A percentile compares a stretch with the other conserved stretches of the same genome.
Conservation (phyloP, 2,113 vertebrate species). For the Clinocottus analis region DNA sequence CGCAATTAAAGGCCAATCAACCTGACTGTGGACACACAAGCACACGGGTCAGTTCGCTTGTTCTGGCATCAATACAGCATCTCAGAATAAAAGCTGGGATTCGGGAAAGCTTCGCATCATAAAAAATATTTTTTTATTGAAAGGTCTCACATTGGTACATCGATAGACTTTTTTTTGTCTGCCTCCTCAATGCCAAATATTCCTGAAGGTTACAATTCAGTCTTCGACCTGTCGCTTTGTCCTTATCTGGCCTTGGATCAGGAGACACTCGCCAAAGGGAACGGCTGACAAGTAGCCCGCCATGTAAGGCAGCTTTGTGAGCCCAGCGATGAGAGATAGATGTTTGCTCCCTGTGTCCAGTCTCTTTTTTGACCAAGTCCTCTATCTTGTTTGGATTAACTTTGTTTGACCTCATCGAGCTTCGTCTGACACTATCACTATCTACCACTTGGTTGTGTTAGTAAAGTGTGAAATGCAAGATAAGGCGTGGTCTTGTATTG, state of each 20-base stretch:
- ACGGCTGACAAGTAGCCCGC: slow-evolving; percentile 35
- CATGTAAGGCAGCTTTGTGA: slow-evolving; percentile 60
- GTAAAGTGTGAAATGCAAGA: slow-evolving; percentile 20
- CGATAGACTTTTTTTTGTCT: slow-evolving; percentile 10
- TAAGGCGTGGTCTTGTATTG: neutral
- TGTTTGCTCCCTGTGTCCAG: slow-evolving; percentile 51
- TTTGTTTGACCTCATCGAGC: slow-evolving; percentile 24
- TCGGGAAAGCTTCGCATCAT: neutral
- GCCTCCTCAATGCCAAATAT: slow-evolving; percentile 28
- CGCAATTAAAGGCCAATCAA: slow-evolving; percentile 51
- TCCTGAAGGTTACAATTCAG: slow-evolving; percentile 49
- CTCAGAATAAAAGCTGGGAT: slow-evolving; percentile 6
- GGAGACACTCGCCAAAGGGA: slow-evolving; percentile 36
- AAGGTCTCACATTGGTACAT: slow-evolving; percentile 4
- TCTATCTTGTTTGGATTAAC: slow-evolving; percentile 52
- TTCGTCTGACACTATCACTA: neutral
- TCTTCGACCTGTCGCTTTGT: slow-evolving; percentile 19
- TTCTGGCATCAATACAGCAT: slow-evolving; percentile 21
- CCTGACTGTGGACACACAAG: slow-evolving; percentile 18
- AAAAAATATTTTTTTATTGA: neutral
- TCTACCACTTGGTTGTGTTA: slow-evolving; percentile 1
- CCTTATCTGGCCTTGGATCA: slow-evolving; percentile 64
- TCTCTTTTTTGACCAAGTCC: slow-evolving; percentile 63
- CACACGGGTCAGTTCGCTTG: slow-evolving; percentile 33
- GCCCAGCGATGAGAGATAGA: slow-evolving; percentile 62